Evolutionary conservation across 2,888 invertebrate species (phyloP).

Genomic region (Metellina segmentata): DNA sequence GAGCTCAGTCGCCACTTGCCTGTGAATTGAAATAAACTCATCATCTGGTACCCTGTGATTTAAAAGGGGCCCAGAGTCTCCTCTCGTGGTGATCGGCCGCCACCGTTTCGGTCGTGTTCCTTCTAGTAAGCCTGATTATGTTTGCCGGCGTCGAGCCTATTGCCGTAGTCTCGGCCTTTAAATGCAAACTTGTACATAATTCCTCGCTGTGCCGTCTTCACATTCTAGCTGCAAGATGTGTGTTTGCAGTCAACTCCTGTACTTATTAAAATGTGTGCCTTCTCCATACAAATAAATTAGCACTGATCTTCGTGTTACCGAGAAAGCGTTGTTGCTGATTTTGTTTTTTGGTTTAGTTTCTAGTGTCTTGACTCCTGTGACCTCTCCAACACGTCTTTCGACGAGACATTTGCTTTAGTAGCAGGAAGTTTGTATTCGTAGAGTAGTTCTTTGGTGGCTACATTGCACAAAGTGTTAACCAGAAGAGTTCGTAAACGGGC

Average conservation of each 20-base stretch:
- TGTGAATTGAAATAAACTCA: no score
- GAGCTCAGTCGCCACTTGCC: no score
- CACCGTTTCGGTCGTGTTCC: no score
- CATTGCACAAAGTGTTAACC: conserved; percentile 29
- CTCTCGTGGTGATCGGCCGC: no score
- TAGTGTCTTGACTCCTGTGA: conserved; percentile 39
- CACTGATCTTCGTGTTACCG: conserved; percentile 58
- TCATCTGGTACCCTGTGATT: no score
- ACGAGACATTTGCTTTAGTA: conserved; percentile 39
- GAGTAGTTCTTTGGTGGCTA: conserved; percentile 27
- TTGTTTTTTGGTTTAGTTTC: conserved; percentile 31
- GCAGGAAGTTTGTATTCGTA: conserved; percentile 45
- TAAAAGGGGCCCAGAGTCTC: no score
- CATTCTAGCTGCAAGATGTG: conserved; percentile 70
- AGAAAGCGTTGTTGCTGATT: conserved; percentile 64
- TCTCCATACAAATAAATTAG: conserved; percentile 72
- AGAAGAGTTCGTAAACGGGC: background rate
- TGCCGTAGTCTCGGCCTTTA: background rate
- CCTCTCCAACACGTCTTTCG: conserved; percentile 51
- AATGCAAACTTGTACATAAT: conserved; percentile 57
- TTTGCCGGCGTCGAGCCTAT: no score
- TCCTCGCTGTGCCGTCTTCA: conserved; percentile 62
- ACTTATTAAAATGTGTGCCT: conserved; percentile 75
- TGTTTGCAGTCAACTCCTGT: conserved; percentile 69
- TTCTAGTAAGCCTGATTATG: no score